A percentile compares a stretch with the other conserved stretches of the same genome.
These are phyloP conservation scores for Phylloscopus whistleri DNA, from an alignment of 2,113 vertebrate species.

Conservation along the genomic window DNA sequence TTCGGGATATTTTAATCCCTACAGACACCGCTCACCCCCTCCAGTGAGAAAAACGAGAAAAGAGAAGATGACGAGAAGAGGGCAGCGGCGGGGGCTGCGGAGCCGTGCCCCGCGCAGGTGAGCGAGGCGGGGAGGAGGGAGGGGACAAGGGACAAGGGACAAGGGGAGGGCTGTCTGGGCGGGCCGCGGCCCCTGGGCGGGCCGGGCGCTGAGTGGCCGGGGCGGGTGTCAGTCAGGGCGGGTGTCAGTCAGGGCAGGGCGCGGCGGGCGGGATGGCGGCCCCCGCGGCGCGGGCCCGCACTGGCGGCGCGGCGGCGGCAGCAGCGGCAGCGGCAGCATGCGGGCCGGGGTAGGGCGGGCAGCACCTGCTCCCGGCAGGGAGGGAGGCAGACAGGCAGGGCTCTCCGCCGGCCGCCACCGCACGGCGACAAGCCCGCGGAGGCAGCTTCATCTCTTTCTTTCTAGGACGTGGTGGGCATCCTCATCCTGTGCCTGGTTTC, in stretches of 20 bases:
- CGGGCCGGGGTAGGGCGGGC: neutral
- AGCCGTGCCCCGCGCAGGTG: neutral
- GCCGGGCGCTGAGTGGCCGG: slow-evolving; percentile 1
- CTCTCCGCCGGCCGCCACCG: neutral
- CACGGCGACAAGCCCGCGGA: neutral
- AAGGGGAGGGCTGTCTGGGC: neutral
- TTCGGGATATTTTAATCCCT: neutral
- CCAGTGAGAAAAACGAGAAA: neutral
- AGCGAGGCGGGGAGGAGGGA: neutral
- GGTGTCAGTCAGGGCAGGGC: neutral
- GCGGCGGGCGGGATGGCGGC: neutral
- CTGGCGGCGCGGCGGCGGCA: neutral
- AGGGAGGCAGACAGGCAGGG: too few species aligned
- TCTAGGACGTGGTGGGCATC: slow-evolving; percentile 41
- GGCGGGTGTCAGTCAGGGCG: neutral
- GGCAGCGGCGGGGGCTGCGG: accelerated
- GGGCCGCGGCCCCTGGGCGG: neutral
- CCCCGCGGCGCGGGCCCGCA: neutral
- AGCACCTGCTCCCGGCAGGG: neutral
- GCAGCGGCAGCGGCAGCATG: neutral
- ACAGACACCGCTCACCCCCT: neutral
- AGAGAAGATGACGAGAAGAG: accelerated
- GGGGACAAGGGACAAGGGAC: neutral
- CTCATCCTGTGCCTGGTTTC: slow-evolving; percentile 52
- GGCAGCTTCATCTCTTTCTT: neutral